Conservation (phyloP, 2,888 invertebrate genomes). For the Cyclophora punctaria region DNA sequence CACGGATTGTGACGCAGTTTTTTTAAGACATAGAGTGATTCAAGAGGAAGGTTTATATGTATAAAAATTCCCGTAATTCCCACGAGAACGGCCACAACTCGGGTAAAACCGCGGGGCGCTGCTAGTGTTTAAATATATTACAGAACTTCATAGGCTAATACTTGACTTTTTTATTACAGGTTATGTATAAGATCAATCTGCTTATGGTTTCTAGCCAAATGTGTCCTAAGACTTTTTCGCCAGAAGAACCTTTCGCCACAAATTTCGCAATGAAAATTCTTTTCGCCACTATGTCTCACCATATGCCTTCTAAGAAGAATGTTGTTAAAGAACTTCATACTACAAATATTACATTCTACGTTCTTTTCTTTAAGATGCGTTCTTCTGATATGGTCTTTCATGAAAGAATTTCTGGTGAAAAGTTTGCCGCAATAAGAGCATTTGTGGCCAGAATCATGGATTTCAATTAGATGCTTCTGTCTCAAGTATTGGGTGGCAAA, state of each 20-base stretch:
- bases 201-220: conserved; percentile 63
- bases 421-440: conserved; percentile 59
- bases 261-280: conserved; percentile 75
- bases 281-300: conserved; percentile 70
- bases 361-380: conserved; percentile 66
- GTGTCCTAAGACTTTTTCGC: conserved; percentile 76
- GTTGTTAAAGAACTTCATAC: conserved; percentile 64
- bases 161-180: conserved; percentile 12
- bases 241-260: conserved; percentile 77
- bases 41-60: no score
- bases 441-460: conserved; percentile 62
- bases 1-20: no score
- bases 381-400: conserved; percentile 56
- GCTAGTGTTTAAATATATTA: no score
- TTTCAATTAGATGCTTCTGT: conserved; percentile 71
- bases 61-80: no score
- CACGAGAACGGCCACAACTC: no score
- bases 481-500: conserved; percentile 72
- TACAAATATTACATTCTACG: conserved; percentile 60
- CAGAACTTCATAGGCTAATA: neutral
- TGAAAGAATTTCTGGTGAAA: conserved; percentile 57
- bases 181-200: conserved; percentile 28
- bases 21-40: no score
- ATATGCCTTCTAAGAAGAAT: conserved; percentile 57
- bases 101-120: no score